These are phyloP conservation scores for Oscheius myriophilus DNA, from an alignment of 2,888 invertebrate genomes.

Conservation along the genomic window DNA sequence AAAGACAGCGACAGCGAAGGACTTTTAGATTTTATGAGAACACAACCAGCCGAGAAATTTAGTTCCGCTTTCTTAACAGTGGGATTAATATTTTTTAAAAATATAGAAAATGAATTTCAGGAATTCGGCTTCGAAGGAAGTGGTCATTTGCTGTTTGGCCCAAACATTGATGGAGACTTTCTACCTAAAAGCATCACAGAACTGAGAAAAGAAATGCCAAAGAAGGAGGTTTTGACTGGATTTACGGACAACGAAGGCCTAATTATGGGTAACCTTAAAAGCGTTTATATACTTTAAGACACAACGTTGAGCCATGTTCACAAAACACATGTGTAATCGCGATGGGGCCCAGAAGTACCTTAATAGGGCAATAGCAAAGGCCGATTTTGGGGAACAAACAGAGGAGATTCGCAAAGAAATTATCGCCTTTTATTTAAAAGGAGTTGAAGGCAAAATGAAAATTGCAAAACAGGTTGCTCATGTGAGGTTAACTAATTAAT, in stretches of 20 bases:
- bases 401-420: constrained; percentile 30
- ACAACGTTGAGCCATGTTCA: constrained; percentile 34
- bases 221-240: constrained; percentile 50
- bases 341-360: constrained; percentile 40
- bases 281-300: not conserved
- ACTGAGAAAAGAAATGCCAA: constrained; percentile 46
- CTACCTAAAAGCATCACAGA: constrained; percentile 48
- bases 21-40: constrained; percentile 1
- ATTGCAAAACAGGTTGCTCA: constrained; percentile 35
- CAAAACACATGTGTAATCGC: constrained; percentile 24
- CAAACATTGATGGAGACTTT: constrained; percentile 56
- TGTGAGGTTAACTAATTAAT: constrained; percentile 24
- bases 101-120: too few relatives aligned
- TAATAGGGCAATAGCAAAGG: constrained; percentile 32
- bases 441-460: constrained; percentile 33
- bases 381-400: constrained; percentile 39
- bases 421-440: constrained; percentile 43
- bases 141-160: constrained; percentile 47
- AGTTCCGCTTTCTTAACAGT: too few relatives aligned
- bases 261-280: constrained; percentile 40
- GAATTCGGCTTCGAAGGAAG: too few relatives aligned
- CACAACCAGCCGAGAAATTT: not conserved
- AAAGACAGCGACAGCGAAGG: constrained; percentile 5
- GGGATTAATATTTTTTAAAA: too few relatives aligned
- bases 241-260: constrained; percentile 55